A percentile compares a stretch with the other conserved stretches of the same genome.
Evolutionary conservation across 2,797 vertebrate genomes (phyloP).

Genomic region (Garrulus glandarius): DNA sequence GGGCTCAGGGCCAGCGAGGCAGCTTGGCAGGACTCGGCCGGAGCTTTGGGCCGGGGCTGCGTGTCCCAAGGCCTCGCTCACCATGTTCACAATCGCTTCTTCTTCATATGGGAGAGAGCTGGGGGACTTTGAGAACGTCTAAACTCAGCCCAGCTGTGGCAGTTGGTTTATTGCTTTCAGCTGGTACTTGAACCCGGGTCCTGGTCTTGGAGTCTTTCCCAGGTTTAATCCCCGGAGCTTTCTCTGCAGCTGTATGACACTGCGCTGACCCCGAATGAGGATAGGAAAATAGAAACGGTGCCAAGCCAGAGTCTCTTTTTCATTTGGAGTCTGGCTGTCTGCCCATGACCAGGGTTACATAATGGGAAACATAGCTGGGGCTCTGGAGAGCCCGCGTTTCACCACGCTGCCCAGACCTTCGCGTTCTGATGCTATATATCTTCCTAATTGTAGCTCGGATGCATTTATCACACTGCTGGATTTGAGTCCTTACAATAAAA

Average conservation of each 20-base stretch:
- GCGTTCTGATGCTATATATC: constrained; percentile 95
- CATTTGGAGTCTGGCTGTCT: constrained; percentile 99
- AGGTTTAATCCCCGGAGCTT: constrained; percentile 99
- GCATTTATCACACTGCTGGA: constrained; percentile 95
- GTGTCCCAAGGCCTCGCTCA: constrained; percentile 56
- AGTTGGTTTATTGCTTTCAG: constrained; percentile 99
- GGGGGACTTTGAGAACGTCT: constrained; percentile 80
- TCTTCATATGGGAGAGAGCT: constrained; percentile 73
- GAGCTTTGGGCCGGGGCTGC: constrained; percentile 16
- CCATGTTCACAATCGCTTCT: constrained; percentile 67
- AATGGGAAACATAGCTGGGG: constrained; percentile 99
- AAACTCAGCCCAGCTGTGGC: constrained; percentile 96
- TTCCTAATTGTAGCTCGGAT: constrained; percentile 89
- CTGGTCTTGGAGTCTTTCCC: constrained; percentile 99
- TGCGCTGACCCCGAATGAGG: constrained; percentile 98
- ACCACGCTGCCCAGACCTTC: constrained; percentile 92
- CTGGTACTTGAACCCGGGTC: constrained; percentile 99
- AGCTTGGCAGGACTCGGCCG: constrained; percentile 1
- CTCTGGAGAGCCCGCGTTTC: constrained; percentile 95
- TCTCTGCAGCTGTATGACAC: constrained; percentile 99
- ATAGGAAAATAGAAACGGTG: constrained; percentile 99
- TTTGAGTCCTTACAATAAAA: constrained; percentile 83
- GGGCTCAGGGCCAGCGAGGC: constrained; percentile 44
- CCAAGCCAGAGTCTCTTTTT: constrained; percentile 99
- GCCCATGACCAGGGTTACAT: constrained; percentile 99